Evolutionary conservation across 2,888 invertebrate genomes (phyloP), one percentile per base, ranked within the genome.

Genomic region (Cartodere bifasciata): DNA sequence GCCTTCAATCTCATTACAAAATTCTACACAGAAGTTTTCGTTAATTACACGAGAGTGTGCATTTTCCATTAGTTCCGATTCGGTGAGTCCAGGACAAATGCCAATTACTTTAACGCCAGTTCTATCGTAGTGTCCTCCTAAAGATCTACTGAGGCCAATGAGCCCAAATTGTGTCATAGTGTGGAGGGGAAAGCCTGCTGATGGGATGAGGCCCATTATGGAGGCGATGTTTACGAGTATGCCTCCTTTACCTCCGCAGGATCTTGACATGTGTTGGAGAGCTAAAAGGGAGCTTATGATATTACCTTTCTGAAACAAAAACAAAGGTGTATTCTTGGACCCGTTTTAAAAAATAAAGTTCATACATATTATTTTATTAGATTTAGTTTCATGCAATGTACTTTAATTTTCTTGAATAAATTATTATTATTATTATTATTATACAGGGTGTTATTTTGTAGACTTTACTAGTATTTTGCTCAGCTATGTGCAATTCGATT

Each of bases 171-270:
- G 55, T 2, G 55, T 53, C 67, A 43, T 65, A 57, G 53, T 72
- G 66, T 51, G 48, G 15, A 68, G 49, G 1, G 73, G 72, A 15
- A 65, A 50, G 20, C 60, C 67, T 9, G 64, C 63, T 14, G 65
- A 59, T 1, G 67, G 53, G 35, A 61, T 58, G 29, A 64, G 62
- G 2, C 75, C 74, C 36, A 69, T 65, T 15, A 70, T 64, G 1
- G 75, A 74, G 3, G 72, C 65, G 10, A 75, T 52, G 46, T 78
- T 76, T 3, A 77, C 62, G 31, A 78, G 68, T 1, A 68, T 65
- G 1, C 76, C 76, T 10, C 76, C 75, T 15, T 55, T 53, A 0
- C 70, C 70, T 0, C 64, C 63, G 31, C 59, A 64, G 32, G 70
- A 64, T 34, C 57, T 66, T 5, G 69, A 61, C 67, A 72, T 67